Conservation (phyloP, 2,797 vertebrate species). For the Betta splendens region DNA sequence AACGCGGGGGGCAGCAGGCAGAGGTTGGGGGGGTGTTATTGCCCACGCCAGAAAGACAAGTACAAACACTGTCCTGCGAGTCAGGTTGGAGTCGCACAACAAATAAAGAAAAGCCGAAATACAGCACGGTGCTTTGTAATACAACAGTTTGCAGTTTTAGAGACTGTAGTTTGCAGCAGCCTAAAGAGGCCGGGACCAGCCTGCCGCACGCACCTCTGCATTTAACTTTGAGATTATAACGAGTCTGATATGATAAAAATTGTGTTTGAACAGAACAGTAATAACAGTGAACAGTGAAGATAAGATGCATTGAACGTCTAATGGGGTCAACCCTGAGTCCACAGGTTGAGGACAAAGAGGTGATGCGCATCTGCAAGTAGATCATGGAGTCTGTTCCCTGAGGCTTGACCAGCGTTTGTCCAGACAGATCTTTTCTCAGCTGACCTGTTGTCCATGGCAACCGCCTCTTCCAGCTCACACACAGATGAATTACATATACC, state of each 20-base stretch:
- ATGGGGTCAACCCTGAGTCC: slow-evolving; percentile 14
- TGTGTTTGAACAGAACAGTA: neutral
- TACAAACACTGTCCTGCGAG: neutral
- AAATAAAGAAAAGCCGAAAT: too few relatives aligned
- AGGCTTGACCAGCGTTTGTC: slow-evolving; percentile 55
- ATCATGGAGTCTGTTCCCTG: slow-evolving; percentile 52
- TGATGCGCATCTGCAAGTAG: slow-evolving; percentile 41
- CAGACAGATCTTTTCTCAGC: slow-evolving; percentile 61
- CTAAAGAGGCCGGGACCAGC: neutral
- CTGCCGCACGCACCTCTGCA: neutral
- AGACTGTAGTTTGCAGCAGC: too few relatives aligned
- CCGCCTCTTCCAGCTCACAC: slow-evolving; percentile 28
- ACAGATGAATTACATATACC: slow-evolving; percentile 8
- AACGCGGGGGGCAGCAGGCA: too few relatives aligned
- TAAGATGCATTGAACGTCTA: slow-evolving; percentile 9
- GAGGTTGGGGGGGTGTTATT: neutral
- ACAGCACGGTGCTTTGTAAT: too few relatives aligned
- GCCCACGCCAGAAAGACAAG: neutral
- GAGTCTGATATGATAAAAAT: neutral
- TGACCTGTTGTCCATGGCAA: slow-evolving; percentile 57
- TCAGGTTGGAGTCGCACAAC: neutral
- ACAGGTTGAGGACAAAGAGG: slow-evolving; percentile 36
- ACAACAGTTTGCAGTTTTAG: too few relatives aligned
- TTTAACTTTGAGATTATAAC: neutral
- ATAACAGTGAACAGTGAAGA: neutral